A percentile compares a stretch with the other conserved stretches of the same genome.
Evolutionary conservation across 2,797 vertebrate genomes (phyloP).

Genomic region (Perodicticus potto): DNA sequence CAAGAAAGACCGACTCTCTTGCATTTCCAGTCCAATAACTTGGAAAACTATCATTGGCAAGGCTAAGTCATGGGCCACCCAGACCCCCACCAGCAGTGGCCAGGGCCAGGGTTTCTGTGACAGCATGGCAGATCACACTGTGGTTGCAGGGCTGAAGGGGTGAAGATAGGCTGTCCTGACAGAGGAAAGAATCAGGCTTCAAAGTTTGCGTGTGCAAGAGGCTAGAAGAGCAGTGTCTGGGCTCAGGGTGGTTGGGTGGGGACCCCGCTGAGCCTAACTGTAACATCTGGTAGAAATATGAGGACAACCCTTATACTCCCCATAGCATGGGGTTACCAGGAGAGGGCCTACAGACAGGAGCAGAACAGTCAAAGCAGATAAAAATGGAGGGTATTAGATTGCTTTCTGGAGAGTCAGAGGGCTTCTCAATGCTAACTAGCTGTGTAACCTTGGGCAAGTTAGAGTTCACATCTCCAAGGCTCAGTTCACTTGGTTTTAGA

Average conservation of each 20-base stretch:
- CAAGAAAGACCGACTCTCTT: neutral
- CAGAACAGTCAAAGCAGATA: neutral
- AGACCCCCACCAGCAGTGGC: neutral
- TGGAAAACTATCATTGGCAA: neutral
- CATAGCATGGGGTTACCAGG: neutral
- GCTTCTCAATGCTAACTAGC: neutral
- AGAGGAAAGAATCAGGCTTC: neutral
- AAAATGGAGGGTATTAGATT: too few species aligned
- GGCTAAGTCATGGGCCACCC: neutral
- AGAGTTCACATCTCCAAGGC: neutral
- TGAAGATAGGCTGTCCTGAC: neutral
- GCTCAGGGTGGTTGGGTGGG: neutral
- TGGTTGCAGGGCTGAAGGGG: neutral
- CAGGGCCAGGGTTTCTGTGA: accelerated
- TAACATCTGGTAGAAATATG: neutral
- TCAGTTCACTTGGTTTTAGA: neutral
- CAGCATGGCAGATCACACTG: neutral
- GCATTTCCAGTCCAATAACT: neutral
- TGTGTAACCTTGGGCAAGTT: neutral
- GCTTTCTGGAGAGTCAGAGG: neutral
- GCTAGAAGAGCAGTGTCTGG: neutral
- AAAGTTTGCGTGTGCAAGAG: neutral
- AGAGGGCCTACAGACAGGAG: neutral
- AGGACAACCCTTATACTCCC: neutral
- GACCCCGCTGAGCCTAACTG: neutral